phyloP scores from a whole-genome alignment of 2,888 invertebrate species.

The Leptogaster cylindrica region DNA sequence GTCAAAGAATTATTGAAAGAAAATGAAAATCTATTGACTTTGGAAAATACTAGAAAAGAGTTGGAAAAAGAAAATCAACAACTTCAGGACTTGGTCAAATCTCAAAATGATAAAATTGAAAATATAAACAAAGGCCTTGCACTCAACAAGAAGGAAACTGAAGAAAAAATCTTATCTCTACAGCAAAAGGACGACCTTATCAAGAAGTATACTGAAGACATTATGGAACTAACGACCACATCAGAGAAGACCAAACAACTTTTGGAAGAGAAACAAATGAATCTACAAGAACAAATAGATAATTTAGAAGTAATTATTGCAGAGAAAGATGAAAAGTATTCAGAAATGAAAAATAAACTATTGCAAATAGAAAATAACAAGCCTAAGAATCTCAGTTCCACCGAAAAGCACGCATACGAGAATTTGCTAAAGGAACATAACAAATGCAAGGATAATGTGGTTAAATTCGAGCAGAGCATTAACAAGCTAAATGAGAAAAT shows the following conservation, averaged over 20 bases:
- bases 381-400: not conserved
- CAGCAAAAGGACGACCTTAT: too few relatives aligned
- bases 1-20: not conserved
- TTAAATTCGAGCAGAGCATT: conserved; percentile 4
- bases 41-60: not conserved
- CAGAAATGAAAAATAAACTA: not conserved
- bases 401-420: too few relatives aligned
- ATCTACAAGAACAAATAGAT: not conserved
- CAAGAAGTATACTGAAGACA: too few relatives aligned
- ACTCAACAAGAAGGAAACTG: not conserved
- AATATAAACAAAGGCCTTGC: not conserved
- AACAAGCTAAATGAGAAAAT: conserved; percentile 1
- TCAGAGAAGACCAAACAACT: too few relatives aligned
- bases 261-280: not conserved
- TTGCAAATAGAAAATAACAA: conserved; percentile 20
- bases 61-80: not conserved
- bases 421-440: not conserved
- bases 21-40: not conserved
- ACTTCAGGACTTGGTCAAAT: not conserved
- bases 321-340: not conserved
- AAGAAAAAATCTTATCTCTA: not conserved
- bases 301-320: not conserved
- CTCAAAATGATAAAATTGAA: not conserved
- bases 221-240: too few relatives aligned
- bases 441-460: conserved; percentile 11